Conservation (phyloP, 2,797 vertebrate genomes). For the Bradypodion ventrale region DNA sequence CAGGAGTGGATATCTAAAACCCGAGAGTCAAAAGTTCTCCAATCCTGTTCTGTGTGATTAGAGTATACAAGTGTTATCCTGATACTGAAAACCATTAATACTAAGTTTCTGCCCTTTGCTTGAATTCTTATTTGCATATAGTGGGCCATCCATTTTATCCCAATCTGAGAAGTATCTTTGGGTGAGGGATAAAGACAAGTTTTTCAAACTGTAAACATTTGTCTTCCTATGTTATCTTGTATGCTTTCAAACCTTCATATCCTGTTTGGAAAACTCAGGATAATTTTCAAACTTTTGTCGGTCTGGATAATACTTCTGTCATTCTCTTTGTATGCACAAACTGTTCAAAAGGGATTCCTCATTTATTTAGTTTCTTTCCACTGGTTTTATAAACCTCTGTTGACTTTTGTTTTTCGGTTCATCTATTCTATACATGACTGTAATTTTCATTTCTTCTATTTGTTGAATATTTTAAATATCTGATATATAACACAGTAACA, state of each 20-base stretch:
- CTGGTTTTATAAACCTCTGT: not conserved
- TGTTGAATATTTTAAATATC: not conserved
- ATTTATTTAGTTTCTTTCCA: not conserved
- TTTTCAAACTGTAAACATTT: constrained; percentile 1
- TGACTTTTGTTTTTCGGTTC: not conserved
- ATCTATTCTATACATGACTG: not conserved
- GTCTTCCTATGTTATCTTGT: not conserved
- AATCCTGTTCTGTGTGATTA: no score
- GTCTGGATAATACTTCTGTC: not conserved
- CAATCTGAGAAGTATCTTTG: not conserved
- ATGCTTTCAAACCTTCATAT: not conserved
- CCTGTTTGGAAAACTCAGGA: not conserved
- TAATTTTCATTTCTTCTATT: not conserved
- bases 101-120: not conserved
- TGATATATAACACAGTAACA: not conserved
- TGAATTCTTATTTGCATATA: not conserved
- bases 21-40: not conserved
- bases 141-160: not conserved
- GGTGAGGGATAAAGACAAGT: not conserved
- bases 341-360: not conserved
- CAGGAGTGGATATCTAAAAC: not conserved
- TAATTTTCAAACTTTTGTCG: not conserved
- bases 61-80: no score
- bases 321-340: not conserved
- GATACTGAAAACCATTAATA: no score